A percentile compares a stretch with the other conserved stretches of the same genome.
phyloP scores from a whole-genome alignment of 2,113 vertebrate genomes.

The Pitta sordida region DNA sequence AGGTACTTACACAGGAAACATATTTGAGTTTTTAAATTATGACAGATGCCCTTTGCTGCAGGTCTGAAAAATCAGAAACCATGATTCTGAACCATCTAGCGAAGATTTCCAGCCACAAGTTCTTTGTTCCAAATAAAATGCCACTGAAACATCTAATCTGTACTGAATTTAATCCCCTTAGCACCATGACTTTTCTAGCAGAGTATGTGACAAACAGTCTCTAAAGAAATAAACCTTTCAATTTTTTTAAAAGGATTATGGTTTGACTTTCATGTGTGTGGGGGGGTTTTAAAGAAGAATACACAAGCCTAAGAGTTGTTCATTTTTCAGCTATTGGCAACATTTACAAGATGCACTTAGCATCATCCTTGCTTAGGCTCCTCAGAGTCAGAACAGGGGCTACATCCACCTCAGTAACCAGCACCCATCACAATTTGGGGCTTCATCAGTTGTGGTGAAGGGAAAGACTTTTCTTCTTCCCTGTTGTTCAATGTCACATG shows the following conservation, averaged over 20 bases:
- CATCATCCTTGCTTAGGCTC: not conserved
- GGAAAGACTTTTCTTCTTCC: not conserved
- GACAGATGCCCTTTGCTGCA: not conserved
- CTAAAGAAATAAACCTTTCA: not conserved
- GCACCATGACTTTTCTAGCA: not conserved
- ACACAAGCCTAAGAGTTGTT: not conserved
- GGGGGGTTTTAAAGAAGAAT: not conserved
- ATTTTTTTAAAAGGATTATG: not conserved
- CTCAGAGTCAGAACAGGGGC: not conserved
- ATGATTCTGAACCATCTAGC: not conserved
- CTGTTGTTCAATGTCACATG: not conserved
- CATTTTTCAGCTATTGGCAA: not conserved
- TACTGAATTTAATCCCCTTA: not conserved
- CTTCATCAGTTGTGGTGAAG: not conserved
- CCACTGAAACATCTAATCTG: not conserved
- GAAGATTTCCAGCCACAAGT: not conserved
- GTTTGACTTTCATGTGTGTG: not conserved
- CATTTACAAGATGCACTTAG: not conserved
- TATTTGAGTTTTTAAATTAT: not conserved
- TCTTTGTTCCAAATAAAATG: constrained; percentile 16
- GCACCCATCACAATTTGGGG: not conserved
- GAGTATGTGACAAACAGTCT: not conserved
- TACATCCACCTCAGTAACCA: accelerated
- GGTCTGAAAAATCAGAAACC: not conserved
- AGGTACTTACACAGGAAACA: not conserved